A percentile compares a stretch with the other conserved stretches of the same genome.
Conservation (phyloP, 2,113 vertebrate genomes). For the Vimba vimba region DNA sequence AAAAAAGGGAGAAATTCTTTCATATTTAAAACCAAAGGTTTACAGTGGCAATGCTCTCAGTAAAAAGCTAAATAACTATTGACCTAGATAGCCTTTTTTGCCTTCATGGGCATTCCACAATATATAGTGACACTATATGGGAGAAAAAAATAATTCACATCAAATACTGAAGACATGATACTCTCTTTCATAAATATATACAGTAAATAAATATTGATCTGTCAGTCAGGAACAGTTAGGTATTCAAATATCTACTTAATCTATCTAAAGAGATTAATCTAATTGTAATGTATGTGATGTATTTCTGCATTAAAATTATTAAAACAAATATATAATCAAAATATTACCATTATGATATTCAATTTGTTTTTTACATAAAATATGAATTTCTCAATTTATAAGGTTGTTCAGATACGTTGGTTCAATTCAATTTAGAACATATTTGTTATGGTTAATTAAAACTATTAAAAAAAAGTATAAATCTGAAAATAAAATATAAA, state of each 20-base stretch:
- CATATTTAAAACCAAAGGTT: background rate
- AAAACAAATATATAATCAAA: background rate
- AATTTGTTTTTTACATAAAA: background rate
- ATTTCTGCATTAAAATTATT: background rate
- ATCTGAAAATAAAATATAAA: background rate
- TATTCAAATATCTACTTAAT: background rate
- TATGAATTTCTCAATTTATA: background rate
- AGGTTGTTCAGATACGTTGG: background rate
- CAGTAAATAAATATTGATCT: background rate
- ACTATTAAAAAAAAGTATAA: background rate
- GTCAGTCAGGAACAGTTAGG: too few species aligned
- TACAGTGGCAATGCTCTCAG: background rate
- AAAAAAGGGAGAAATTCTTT: background rate
- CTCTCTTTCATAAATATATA: background rate
- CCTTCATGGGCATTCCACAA: background rate
- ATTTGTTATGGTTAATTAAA: background rate
- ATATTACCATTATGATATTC: background rate
- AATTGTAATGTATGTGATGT: background rate
- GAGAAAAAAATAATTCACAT: background rate
- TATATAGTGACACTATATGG: background rate
- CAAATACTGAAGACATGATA: background rate
- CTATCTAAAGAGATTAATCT: background rate
- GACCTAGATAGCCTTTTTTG: background rate
- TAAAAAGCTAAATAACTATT: background rate
- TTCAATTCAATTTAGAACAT: background rate